A percentile compares a stretch with the other conserved stretches of the same genome.
These are phyloP conservation scores for Tiphia femorata DNA, from an alignment of 2,888 invertebrate species.

Conservation along the genomic window DNA sequence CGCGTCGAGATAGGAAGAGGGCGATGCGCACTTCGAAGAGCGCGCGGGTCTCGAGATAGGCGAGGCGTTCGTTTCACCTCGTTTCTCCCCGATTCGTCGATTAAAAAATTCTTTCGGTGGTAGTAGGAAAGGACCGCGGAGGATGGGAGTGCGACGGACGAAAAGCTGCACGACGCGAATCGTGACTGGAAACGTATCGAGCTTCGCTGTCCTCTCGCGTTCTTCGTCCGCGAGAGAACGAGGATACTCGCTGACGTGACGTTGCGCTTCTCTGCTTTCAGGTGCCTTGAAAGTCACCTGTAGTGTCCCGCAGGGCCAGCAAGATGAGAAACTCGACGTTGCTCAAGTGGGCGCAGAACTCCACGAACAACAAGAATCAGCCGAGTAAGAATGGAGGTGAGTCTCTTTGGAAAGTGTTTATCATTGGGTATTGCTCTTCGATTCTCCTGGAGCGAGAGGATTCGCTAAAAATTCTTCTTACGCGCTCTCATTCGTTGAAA, in stretches of 20 bases:
- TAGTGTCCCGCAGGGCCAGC: constrained; percentile 19
- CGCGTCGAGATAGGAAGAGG: constrained; percentile 13
- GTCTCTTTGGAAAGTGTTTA: background rate
- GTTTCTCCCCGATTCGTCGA: too few relatives aligned
- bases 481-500: too few relatives aligned
- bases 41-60: too few relatives aligned
- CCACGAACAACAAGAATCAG: constrained; percentile 70
- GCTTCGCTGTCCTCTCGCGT: too few relatives aligned
- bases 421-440: background rate
- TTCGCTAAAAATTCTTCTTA: background rate
- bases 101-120: too few relatives aligned
- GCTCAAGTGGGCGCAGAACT: constrained; percentile 73
- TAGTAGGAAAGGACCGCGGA: too few relatives aligned
- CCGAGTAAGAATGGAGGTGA: constrained; percentile 64
- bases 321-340: constrained; percentile 73
- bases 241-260: background rate
- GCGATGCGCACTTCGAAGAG: too few relatives aligned
- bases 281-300: constrained; percentile 32
- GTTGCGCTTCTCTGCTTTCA: constrained; percentile 32
- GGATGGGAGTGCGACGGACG: too few relatives aligned
- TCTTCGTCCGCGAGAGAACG: constrained; percentile 7
- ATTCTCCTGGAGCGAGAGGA: background rate
- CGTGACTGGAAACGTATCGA: too few relatives aligned
- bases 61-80: too few relatives aligned
- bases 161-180: too few relatives aligned